phyloP scores from a whole-genome alignment of 2,113 vertebrate genomes.

The Rhinopomastus cyanomelas region DNA sequence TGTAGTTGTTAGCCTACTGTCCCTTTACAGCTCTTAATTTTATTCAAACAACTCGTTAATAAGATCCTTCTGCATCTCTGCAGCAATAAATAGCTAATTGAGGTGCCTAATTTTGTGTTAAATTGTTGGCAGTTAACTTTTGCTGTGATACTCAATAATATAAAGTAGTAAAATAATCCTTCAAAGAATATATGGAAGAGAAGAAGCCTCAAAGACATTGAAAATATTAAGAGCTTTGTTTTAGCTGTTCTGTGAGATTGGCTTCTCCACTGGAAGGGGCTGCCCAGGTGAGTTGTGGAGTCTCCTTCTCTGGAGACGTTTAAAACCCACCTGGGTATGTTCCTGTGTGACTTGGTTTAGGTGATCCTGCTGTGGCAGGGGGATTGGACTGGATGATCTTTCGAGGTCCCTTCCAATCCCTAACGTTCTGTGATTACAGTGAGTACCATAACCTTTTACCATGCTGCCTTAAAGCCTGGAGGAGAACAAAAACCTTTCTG shows the following conservation, averaged over 20 bases:
- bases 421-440: no score
- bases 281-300: no score
- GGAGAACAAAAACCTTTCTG: background rate
- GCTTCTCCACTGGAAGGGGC: background rate
- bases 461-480: background rate
- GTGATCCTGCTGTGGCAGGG: no score
- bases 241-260: background rate
- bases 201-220: background rate
- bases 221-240: background rate
- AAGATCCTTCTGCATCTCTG: background rate
- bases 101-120: background rate
- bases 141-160: background rate
- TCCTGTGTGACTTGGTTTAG: no score
- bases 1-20: background rate
- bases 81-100: conserved; percentile 8
- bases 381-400: no score
- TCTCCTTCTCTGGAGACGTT: no score
- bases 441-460: background rate
- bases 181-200: background rate
- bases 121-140: background rate
- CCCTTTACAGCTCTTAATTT: conserved; percentile 3
- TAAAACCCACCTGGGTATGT: no score
- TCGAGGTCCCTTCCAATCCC: no score
- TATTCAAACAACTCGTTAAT: conserved; percentile 1
- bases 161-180: background rate